These are phyloP conservation scores for Gracilinanus agilis DNA, from an alignment of 2,113 vertebrate genomes.

Conservation along the genomic window DNA sequence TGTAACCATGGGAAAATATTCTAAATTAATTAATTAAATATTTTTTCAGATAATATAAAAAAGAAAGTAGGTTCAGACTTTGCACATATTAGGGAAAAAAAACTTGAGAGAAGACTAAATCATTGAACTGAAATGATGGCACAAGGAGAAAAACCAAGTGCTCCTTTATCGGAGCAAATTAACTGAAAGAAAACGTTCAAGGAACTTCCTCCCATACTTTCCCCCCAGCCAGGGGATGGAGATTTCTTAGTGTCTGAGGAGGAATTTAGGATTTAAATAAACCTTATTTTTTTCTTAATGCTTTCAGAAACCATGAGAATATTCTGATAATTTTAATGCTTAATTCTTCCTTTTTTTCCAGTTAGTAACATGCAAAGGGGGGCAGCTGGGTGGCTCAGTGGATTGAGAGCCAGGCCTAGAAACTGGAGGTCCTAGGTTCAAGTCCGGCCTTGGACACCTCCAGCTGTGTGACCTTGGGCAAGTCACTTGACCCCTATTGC, in stretches of 20 bases:
- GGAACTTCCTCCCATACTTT: not conserved
- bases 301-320: not conserved
- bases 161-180: not conserved
- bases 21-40: no score
- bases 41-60: no score
- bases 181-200: not conserved
- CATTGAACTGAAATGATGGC: not conserved
- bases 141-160: not conserved
- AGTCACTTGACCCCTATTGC: no score
- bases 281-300: not conserved
- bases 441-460: no score
- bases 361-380: not conserved
- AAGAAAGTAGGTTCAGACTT: not conserved
- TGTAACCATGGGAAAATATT: no score
- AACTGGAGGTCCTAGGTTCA: no score
- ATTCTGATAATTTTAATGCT: not conserved
- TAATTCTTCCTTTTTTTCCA: not conserved
- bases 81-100: not conserved
- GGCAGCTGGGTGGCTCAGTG: no score
- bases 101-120: not conserved
- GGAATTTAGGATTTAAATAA: not conserved
- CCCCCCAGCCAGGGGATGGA: not conserved
- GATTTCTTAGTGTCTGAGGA: not conserved
- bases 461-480: no score
- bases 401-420: no score